Percentiles rank a stretch among this genome's conserved stretches.
phyloP scores from a whole-genome alignment of 2,797 vertebrate species.

The Tangara arthus region DNA sequence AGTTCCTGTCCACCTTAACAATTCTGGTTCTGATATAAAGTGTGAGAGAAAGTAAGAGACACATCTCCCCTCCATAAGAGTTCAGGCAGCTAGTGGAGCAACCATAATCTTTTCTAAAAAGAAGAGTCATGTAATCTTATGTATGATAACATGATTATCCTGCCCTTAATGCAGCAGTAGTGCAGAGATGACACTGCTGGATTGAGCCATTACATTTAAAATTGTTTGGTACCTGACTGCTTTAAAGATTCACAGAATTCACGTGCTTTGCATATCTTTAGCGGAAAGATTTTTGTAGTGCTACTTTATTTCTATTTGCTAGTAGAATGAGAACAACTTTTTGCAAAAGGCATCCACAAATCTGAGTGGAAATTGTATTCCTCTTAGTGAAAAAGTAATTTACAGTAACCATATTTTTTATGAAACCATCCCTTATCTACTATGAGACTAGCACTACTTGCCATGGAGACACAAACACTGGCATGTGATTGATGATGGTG shows the following conservation, averaged over 20 bases:
- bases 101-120: background rate
- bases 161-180: background rate
- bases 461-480: background rate
- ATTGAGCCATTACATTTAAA: background rate
- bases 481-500: accelerated
- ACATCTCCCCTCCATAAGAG: background rate
- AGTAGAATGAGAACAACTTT: background rate
- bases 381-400: background rate
- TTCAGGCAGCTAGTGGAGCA: background rate
- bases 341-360: background rate
- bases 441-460: background rate
- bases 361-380: background rate
- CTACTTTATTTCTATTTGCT: background rate
- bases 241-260: background rate
- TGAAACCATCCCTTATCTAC: background rate
- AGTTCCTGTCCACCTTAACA: background rate
- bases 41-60: background rate
- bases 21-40: background rate
- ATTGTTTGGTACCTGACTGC: background rate
- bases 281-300: background rate
- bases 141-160: background rate
- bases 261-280: background rate
- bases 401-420: background rate
- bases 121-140: background rate
- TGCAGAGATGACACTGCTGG: background rate